Conservation (phyloP, 1,140 invertebrate species). For the Leptonema lineaticorne region DNA sequence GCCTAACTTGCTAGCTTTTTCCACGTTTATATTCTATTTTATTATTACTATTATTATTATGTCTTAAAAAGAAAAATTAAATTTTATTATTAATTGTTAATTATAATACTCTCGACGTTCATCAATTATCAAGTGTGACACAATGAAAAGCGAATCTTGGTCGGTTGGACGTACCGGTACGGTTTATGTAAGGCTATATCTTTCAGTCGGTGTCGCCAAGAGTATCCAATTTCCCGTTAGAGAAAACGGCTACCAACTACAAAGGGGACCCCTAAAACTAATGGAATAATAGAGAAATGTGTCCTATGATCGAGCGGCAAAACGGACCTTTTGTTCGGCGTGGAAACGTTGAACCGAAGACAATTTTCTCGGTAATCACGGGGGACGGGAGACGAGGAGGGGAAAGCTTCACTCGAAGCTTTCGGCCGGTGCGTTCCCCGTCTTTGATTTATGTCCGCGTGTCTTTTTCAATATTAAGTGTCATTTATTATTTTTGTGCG, state of each 20-base stretch:
- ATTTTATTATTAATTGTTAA: not conserved
- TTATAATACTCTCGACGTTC: not conserved
- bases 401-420: not conserved
- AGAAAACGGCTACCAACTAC: slow-evolving; percentile 10
- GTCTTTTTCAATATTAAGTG: not conserved
- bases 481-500: not conserved
- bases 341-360: not conserved
- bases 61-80: too few species aligned
- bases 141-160: not conserved
- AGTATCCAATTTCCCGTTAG: slow-evolving; percentile 32
- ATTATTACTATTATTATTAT: too few species aligned
- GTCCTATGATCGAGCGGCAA: slow-evolving; percentile 8
- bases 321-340: not conserved
- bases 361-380: not conserved
- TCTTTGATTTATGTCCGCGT: not conserved
- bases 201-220: slow-evolving; percentile 1
- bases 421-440: not conserved
- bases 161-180: not conserved
- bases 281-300: slow-evolving; percentile 24
- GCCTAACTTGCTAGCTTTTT: not conserved
- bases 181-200: not conserved
- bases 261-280: slow-evolving; percentile 4
- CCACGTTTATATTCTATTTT: too few species aligned
- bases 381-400: not conserved
- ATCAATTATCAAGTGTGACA: not conserved